Evolutionary conservation across 1,140 invertebrate genomes (phyloP).

Genomic region (Arctopsyche grandis): DNA sequence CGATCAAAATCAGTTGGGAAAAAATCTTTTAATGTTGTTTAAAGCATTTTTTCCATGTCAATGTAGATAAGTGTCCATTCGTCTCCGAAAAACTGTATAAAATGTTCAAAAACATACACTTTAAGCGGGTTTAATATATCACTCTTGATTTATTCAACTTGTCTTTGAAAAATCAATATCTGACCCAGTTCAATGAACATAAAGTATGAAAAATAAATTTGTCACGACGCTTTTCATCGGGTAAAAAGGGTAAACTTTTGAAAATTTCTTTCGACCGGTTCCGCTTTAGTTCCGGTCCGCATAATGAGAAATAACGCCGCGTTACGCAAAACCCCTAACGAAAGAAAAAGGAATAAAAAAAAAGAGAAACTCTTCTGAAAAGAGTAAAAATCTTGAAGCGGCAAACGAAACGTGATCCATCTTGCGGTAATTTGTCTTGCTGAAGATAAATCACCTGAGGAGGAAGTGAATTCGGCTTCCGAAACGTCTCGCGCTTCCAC

Average conservation of each 20-base stretch:
- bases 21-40: no score
- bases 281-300: background rate
- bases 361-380: background rate
- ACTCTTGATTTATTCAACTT: no score
- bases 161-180: no score
- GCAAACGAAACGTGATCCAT: slow-evolving; percentile 46
- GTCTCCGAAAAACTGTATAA: no score
- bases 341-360: background rate
- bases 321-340: background rate
- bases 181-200: no score
- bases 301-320: slow-evolving; percentile 35
- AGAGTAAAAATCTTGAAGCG: slow-evolving; percentile 2
- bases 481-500: slow-evolving; percentile 12
- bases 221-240: background rate
- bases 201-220: no score
- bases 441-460: slow-evolving; percentile 53
- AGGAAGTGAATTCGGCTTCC: slow-evolving; percentile 38
- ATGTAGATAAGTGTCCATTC: no score
- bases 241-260: background rate
- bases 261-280: background rate
- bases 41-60: no score
- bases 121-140: no score
- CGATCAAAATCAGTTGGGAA: no score
- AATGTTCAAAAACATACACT: no score
- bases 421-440: slow-evolving; percentile 52